A percentile compares a stretch with the other conserved stretches of the same genome.
These are phyloP conservation scores for Zosterops borbonicus DNA, from an alignment of 2,113 vertebrate genomes.

Conservation along the genomic window DNA sequence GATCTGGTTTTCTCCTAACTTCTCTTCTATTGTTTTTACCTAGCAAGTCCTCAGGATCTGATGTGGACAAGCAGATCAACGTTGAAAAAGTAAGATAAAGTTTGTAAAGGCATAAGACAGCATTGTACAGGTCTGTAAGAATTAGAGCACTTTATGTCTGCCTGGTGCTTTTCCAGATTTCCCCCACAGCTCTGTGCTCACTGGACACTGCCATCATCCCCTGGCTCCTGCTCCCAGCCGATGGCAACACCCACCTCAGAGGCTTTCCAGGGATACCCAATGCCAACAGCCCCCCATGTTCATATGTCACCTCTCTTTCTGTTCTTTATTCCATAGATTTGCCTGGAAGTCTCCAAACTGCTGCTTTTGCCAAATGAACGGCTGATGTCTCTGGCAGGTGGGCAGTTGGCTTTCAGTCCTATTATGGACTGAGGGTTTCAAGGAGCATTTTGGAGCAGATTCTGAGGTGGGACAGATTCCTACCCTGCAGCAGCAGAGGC, in stretches of 20 bases:
- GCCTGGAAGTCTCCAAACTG: conserved; percentile 27
- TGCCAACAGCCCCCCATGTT: accelerated
- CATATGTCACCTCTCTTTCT: neutral
- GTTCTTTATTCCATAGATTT: neutral
- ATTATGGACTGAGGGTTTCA: accelerated
- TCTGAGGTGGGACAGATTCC: accelerated
- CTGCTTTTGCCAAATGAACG: neutral
- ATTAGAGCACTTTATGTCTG: neutral
- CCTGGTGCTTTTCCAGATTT: neutral
- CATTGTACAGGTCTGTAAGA: neutral
- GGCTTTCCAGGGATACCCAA: accelerated
- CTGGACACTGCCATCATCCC: accelerated
- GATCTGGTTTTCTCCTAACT: neutral
- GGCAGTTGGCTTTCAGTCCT: neutral
- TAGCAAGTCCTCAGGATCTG: neutral
- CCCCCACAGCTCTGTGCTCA: accelerated
- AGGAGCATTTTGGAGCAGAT: neutral
- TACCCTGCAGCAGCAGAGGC: neutral
- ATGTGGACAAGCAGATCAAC: neutral
- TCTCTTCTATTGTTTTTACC: neutral
- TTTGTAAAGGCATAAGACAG: neutral
- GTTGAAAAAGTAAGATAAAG: neutral
- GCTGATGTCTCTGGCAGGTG: conserved; percentile 42
- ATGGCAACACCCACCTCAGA: neutral
- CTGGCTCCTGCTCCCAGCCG: accelerated